phyloP scores from a whole-genome alignment of 2,797 vertebrate genomes.

The Anguilla anguilla region DNA sequence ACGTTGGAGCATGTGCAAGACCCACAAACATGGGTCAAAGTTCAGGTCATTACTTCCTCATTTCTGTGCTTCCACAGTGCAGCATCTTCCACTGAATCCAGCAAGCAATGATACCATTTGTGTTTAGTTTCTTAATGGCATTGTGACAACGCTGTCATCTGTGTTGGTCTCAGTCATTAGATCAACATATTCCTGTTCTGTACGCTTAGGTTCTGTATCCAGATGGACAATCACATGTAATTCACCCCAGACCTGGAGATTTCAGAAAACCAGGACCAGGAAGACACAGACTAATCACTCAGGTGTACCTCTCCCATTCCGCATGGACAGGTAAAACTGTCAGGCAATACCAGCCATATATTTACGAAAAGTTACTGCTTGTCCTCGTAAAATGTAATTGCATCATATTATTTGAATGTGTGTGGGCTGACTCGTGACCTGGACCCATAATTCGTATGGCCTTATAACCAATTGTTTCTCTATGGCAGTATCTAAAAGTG shows the following conservation, averaged over 20 bases:
- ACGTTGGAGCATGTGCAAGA: slow-evolving; percentile 90
- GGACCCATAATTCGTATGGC: neutral
- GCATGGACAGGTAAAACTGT: slow-evolving; percentile 88
- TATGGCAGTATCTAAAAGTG: neutral
- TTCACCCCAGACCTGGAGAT: slow-evolving; percentile 92
- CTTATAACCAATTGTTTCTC: neutral
- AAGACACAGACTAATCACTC: slow-evolving; percentile 90
- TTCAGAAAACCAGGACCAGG: slow-evolving; percentile 90
- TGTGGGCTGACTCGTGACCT: neutral
- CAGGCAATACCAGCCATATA: too few species aligned
- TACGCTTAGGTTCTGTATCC: slow-evolving; percentile 86
- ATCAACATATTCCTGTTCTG: neutral
- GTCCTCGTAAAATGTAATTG: neutral
- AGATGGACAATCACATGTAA: slow-evolving; percentile 92
- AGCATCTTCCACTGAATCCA: neutral
- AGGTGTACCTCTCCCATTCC: slow-evolving; percentile 93
- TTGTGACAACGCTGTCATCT: neutral
- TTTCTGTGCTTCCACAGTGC: neutral
- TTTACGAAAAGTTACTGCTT: neutral
- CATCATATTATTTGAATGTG: neutral
- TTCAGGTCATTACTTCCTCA: slow-evolving; percentile 77
- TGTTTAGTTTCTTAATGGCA: neutral
- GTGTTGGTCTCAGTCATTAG: neutral
- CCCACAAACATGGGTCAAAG: slow-evolving; percentile 87
- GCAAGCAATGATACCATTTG: neutral